Evolutionary conservation across 2,797 vertebrate genomes (phyloP).

Genomic region (Tamandua tetradactyla): DNA sequence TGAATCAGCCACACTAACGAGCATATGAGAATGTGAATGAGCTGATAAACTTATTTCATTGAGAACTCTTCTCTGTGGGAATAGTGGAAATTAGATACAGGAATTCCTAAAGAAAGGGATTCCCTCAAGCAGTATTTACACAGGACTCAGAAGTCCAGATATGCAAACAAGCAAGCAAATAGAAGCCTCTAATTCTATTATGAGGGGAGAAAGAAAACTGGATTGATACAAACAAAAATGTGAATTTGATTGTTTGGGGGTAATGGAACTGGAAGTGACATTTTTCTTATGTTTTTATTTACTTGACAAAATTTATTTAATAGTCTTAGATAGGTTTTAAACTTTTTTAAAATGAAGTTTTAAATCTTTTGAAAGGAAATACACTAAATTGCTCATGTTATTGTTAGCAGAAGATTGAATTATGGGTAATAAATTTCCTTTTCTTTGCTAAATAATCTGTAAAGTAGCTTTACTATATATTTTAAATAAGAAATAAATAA

Average conservation of each 20-base stretch:
- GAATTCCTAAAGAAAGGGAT: background rate
- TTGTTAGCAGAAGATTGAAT: background rate
- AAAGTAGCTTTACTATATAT: background rate
- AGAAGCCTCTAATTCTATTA: background rate
- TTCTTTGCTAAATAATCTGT: background rate
- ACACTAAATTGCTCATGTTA: background rate
- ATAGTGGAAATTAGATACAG: slow-evolving; percentile 9
- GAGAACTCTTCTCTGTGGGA: background rate
- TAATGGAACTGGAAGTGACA: background rate
- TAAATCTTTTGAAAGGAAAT: background rate
- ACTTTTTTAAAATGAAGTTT: background rate
- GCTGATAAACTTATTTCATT: background rate
- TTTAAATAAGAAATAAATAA: background rate
- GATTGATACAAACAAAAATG: background rate
- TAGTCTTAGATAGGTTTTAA: background rate
- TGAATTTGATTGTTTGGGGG: background rate
- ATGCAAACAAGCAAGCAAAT: background rate
- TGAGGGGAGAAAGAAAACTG: background rate
- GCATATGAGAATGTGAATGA: background rate
- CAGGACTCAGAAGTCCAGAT: background rate
- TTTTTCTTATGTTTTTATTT: background rate
- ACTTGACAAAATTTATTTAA: background rate
- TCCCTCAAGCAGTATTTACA: background rate
- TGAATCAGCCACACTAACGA: background rate
- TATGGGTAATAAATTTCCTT: background rate